Base-by-base conservation (phyloP, 30 jellyfish, hydroid and myxozoan genomes). In the Hydractinia symbiolongicarpus region DNA sequence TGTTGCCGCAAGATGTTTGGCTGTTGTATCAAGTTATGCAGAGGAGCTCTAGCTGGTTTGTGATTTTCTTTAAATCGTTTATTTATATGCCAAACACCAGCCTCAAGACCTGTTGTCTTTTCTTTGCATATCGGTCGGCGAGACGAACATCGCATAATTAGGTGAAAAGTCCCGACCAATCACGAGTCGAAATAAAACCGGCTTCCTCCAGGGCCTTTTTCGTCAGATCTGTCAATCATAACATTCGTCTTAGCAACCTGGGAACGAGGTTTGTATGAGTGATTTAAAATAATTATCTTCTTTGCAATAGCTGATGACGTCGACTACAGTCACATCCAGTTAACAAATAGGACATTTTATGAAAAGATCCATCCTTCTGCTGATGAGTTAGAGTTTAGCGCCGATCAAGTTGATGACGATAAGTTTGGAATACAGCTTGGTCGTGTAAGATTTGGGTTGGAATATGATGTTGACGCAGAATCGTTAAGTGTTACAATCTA, bases 371-470 rank as follows among this genome's bases (percentile, higher is more conserved):
- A 77, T 14, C 85, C 85, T 5, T 77, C 85, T 9, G 76, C 55
- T 1, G 76, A 52, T 4, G 85, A 77, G 50, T 55, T 77, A 49
- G 81, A 77, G 55, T 77, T 55, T 55, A 77, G 85, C 30, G 77
- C 49, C 20, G 53, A 20, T 21, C 49, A 55, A 19, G 79, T 9
- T 16, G 58, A 77, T 6, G 85, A 77, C 11, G 61, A 54, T 11
- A 77, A 77, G 55, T 77, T 77, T n/a, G 57, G 79, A 16, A 77
- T 77, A 16, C 57, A 19, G 17, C 79, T 55, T 5, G 98, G 98
- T 16, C 72, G 89, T n/a, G 96, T 91, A 17, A 72, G 66, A 60
- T 86, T 91, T 61, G 87, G 96, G 55, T 76, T 91, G 86, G 81
- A 76, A 67, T 91, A 91, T 68, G 84, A 81, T 54, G 74, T 73